These are phyloP conservation scores for Lasiurus borealis DNA, from an alignment of 2,113 vertebrate species.

Conservation along the genomic window DNA sequence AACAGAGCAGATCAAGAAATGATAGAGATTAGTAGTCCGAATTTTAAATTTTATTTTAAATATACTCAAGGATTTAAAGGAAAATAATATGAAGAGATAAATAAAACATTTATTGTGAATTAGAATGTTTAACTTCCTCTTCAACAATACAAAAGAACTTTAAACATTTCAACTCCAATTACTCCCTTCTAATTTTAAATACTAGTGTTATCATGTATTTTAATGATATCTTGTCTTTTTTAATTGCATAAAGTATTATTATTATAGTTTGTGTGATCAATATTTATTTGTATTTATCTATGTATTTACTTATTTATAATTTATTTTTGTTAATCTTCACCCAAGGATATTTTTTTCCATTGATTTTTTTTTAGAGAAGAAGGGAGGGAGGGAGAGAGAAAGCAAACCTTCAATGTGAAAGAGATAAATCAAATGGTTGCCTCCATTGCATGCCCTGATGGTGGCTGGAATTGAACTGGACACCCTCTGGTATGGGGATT, in stretches of 20 bases:
- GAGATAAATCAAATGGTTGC: too few species aligned
- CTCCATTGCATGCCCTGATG: too few species aligned
- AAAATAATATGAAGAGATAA: not conserved
- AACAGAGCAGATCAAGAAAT: not conserved
- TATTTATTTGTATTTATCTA: not conserved
- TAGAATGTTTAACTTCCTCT: conserved; percentile 2
- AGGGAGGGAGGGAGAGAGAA: too few species aligned
- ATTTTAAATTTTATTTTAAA: conserved; percentile 1
- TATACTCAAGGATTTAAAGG: not conserved
- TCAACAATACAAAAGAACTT: not conserved
- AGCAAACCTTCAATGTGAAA: too few species aligned
- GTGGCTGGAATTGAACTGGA: too few species aligned
- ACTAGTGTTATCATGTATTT: not conserved
- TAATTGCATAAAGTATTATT: not conserved
- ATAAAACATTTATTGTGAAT: not conserved
- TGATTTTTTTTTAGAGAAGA: too few species aligned
- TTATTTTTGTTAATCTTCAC: too few species aligned
- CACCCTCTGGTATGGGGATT: too few species aligned
- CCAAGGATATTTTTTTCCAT: too few species aligned
- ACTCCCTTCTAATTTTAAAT: not conserved
- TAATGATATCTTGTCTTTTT: not conserved
- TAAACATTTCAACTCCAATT: not conserved
- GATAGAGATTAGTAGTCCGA: not conserved
- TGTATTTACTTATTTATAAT: too few species aligned
- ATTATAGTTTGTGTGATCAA: not conserved